Evolutionary conservation across 1,140 invertebrate species (phyloP), one percentile per base, ranked within the genome.

Genomic region (Pseudomyrmex cubaensis): DNA sequence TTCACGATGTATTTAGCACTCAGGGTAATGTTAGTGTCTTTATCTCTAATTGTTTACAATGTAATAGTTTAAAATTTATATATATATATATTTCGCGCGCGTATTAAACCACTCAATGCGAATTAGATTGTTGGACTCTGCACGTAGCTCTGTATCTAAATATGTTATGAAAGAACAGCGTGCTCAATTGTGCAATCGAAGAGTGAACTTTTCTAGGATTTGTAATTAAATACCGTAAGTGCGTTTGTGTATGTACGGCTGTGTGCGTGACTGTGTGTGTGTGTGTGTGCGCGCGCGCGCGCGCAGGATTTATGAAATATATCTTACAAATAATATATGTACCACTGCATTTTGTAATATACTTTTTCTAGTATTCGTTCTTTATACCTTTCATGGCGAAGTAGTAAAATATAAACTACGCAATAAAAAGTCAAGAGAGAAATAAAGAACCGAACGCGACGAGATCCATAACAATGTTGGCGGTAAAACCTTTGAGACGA

Each of bases 261-360:
- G 54, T 57, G 2, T 57, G 54, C 17, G 4, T 57, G 57, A 12
- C 50, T 57, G 57, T 59, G 17, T 22, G 17, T 59, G 50, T 52
- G 9, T 17, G 59, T 12, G 20, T 12, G 59, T 5, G 17, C 0
- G n/a, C 13, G 59, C 20, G 22, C 25, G 44, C 25, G 59, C 25
- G 50, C 72, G 66, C 66, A 80, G 50, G 66, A 70, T 72, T 61
- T 59, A 80, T 25, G 54, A 80, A 80, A 80, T 80, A 80, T 70
- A 78, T 66, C 48, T 17, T 75, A 20, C 13, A 13, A 35, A 35
- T 35, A 35, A 35, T 35, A 70, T 59, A 80, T 70, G 44, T 67
- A 57, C 35, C 61, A 78, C 52, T 46, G 25, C 64, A 57, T 70
- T 64, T 59, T 44, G 7, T 54, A 35, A 35, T 22, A 3, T 59